Percentiles rank a stretch among this genome's conserved stretches.
Evolutionary conservation across 2,888 invertebrate species (phyloP).

Genomic region (Hylaea fasciaria): DNA sequence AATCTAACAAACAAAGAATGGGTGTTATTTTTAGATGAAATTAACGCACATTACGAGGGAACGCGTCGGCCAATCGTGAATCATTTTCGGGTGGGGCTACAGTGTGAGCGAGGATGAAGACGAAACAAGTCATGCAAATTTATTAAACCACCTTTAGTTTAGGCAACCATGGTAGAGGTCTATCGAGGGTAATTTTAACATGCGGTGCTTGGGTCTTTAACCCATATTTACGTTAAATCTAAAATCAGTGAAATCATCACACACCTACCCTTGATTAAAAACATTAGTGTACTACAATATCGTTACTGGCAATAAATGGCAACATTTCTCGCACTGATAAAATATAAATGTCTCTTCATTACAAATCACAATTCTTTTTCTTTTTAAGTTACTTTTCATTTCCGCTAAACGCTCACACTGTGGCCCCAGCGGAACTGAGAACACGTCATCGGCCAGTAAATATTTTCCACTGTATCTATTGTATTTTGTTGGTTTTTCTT

Average conservation of each 20-base stretch:
- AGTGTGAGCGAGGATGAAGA: slow-evolving; percentile 47
- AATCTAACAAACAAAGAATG: slow-evolving; percentile 80
- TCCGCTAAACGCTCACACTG: slow-evolving; percentile 42
- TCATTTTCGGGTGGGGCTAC: slow-evolving; percentile 60
- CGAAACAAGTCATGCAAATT: neutral
- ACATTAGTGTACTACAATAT: too few relatives aligned
- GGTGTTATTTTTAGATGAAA: slow-evolving; percentile 82
- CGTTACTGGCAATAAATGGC: too few relatives aligned
- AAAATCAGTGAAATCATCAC: too few relatives aligned
- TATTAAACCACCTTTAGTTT: too few relatives aligned
- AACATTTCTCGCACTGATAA: too few relatives aligned
- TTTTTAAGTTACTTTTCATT: slow-evolving; percentile 1
- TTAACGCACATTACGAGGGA: slow-evolving; percentile 81
- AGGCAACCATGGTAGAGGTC: too few relatives aligned
- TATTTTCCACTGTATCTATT: slow-evolving; percentile 76
- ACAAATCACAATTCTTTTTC: neutral
- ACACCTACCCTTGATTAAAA: too few relatives aligned
- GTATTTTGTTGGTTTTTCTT: slow-evolving; percentile 76
- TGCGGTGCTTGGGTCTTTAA: too few relatives aligned
- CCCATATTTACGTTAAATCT: too few relatives aligned
- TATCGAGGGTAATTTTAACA: too few relatives aligned
- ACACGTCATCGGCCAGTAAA: slow-evolving; percentile 74
- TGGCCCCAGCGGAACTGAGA: slow-evolving; percentile 36
- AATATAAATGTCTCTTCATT: too few relatives aligned
- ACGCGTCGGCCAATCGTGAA: slow-evolving; percentile 75